A percentile compares a stretch with the other conserved stretches of the same genome.
These are phyloP conservation scores for Dysidea cf. avara DNA, from an alignment of 37 sponge, comb jelly and placozoan genomes.

Conservation along the genomic window DNA sequence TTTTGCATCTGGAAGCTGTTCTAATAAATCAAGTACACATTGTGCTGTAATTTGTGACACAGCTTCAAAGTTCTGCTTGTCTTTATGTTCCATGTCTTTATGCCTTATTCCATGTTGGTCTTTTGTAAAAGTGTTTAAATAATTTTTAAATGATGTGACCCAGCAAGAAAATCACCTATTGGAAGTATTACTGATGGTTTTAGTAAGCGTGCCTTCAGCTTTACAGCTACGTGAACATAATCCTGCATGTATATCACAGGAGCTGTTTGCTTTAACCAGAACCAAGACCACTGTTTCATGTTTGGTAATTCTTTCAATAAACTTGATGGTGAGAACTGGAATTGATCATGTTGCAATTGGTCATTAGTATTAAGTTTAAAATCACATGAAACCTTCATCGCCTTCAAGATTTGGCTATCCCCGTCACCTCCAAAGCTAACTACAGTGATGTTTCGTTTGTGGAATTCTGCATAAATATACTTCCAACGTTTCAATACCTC, in stretches of 20 bases:
- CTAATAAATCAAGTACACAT: not conserved
- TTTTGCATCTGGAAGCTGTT: slow-evolving; percentile 4
- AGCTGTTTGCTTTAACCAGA: slow-evolving; percentile 4
- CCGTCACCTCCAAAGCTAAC: slow-evolving; percentile 32
- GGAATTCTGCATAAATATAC: slow-evolving; percentile 3
- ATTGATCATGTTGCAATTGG: not conserved
- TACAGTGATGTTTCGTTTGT: slow-evolving; percentile 16
- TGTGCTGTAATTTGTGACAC: not conserved
- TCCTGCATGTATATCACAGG: slow-evolving; percentile 9
- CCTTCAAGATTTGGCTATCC: slow-evolving; percentile 20
- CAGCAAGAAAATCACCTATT: slow-evolving; percentile 14
- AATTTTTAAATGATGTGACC: not conserved
- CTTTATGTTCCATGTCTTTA: slow-evolving; percentile 31
- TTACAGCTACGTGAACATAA: slow-evolving; percentile 36
- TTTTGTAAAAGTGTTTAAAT: not conserved
- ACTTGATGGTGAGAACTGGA: not conserved
- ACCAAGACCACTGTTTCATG: slow-evolving; percentile 5
- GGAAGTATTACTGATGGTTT: slow-evolving; percentile 31
- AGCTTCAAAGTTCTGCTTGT: slow-evolving; percentile 29
- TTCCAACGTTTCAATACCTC: slow-evolving; percentile 20
- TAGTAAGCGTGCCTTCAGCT: too few relatives aligned
- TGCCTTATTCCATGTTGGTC: slow-evolving; percentile 17
- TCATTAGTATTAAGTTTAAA: not conserved
- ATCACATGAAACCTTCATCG: slow-evolving; percentile 16
- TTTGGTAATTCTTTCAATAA: slow-evolving; percentile 15